phyloP scores from a whole-genome alignment of 2,797 vertebrate genomes.

The Yasuhikotakia modesta region DNA sequence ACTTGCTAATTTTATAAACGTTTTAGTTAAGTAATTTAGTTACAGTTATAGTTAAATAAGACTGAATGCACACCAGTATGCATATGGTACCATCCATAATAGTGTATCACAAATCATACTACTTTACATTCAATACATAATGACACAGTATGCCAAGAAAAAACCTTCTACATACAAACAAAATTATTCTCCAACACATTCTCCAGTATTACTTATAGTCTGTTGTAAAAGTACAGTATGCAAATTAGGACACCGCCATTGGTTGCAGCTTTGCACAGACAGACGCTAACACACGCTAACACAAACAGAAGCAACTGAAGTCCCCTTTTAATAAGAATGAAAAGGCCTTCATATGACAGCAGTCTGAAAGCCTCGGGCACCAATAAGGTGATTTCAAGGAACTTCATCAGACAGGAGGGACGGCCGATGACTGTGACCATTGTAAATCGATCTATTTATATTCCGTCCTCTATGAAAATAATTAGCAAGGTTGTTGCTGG shows the following conservation, averaged over 20 bases:
- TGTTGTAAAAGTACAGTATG: not conserved
- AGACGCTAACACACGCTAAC: not conserved
- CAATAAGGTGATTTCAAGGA: slow-evolving; percentile 44
- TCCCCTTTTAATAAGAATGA: not conserved
- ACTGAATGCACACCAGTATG: too few relatives aligned
- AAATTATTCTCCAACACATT: too few relatives aligned
- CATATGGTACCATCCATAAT: too few relatives aligned
- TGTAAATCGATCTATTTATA: slow-evolving; percentile 60
- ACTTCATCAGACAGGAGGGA: slow-evolving; percentile 62
- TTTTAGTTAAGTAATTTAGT: too few relatives aligned
- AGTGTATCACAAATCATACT: too few relatives aligned
- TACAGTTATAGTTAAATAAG: too few relatives aligned
- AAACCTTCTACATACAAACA: too few relatives aligned
- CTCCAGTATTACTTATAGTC: not conserved
- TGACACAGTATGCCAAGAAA: too few relatives aligned
- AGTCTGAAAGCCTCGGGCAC: not conserved
- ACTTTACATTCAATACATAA: too few relatives aligned
- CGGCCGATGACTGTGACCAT: slow-evolving; percentile 36
- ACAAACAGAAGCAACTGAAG: not conserved
- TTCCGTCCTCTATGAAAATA: slow-evolving; percentile 68
- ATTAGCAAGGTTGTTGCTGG: slow-evolving; percentile 64
- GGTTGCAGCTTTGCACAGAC: not conserved
- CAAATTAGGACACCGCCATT: not conserved
- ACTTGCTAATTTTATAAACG: too few relatives aligned
- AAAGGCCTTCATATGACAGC: not conserved